Conservation (phyloP, 2,113 vertebrate genomes). For the Semicossyphus pulcher region DNA sequence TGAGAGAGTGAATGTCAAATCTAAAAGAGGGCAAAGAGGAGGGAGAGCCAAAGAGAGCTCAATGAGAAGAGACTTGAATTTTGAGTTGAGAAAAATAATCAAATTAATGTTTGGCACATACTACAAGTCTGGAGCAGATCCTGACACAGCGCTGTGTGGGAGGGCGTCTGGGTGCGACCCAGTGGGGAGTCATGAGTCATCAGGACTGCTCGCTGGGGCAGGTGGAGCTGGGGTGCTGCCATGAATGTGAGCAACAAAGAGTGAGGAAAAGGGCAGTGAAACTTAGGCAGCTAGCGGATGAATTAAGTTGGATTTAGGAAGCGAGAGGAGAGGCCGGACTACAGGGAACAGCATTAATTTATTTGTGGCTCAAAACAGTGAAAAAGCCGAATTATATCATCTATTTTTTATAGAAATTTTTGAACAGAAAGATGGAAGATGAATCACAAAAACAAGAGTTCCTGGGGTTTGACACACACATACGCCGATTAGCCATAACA, state of each 20-base stretch:
- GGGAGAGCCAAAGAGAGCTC: neutral
- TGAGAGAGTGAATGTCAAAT: slow-evolving; percentile 28
- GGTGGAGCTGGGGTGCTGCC: neutral
- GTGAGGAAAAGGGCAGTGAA: neutral
- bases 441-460: too few species aligned
- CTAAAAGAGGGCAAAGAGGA: neutral
- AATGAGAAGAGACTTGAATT: neutral
- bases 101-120: neutral
- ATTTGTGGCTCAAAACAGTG: too few species aligned
- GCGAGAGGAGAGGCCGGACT: neutral
- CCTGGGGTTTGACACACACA: too few species aligned
- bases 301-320: neutral
- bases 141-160: slow-evolving; percentile 13
- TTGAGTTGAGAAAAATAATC: neutral
- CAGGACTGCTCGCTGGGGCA: slow-evolving; percentile 5
- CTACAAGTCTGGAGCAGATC: slow-evolving; percentile 5
- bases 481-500: too few species aligned
- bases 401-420: too few species aligned
- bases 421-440: too few species aligned
- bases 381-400: too few species aligned
- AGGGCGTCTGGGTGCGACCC: slow-evolving; percentile 17
- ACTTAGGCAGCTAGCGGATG: neutral
- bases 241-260: slow-evolving; percentile 9
- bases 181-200: slow-evolving; percentile 33
- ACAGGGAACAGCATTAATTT: neutral